These are phyloP conservation scores for Lagopus leucura DNA, from an alignment of 2,113 vertebrate species.

Conservation along the genomic window DNA sequence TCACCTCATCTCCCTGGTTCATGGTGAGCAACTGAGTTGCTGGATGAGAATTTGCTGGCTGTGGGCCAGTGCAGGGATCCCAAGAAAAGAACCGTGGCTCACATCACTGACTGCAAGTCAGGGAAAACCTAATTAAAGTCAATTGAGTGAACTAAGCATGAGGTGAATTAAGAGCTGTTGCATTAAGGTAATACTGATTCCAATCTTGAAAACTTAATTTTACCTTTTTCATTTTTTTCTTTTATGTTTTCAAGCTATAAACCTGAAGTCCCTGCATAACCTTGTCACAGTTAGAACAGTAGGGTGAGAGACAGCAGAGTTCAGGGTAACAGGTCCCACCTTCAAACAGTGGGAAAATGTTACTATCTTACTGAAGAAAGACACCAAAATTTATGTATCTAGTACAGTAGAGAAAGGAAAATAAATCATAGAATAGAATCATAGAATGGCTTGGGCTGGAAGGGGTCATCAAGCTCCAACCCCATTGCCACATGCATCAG, in stretches of 20 bases:
- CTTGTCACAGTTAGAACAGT: neutral
- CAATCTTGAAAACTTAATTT: neutral
- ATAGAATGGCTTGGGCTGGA: no score
- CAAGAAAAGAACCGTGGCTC: neutral
- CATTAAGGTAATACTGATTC: neutral
- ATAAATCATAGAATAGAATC: neutral
- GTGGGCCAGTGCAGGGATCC: neutral
- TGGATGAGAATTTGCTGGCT: neutral
- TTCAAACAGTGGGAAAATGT: neutral
- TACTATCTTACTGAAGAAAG: neutral
- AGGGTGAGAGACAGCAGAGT: neutral
- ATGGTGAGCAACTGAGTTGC: neutral
- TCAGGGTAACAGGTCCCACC: neutral
- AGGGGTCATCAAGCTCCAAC: no score
- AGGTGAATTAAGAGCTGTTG: neutral
- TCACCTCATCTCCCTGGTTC: neutral
- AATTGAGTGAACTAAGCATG: neutral
- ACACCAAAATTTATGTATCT: neutral
- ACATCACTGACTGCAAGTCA: neutral
- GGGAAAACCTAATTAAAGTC: neutral
- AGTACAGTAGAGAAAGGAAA: neutral
- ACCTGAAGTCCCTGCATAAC: neutral
- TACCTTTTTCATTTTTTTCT: neutral
- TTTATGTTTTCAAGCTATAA: neutral
- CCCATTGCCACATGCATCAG: no score